Conservation (phyloP, 2,113 vertebrate species). For the Jacana jacana region DNA sequence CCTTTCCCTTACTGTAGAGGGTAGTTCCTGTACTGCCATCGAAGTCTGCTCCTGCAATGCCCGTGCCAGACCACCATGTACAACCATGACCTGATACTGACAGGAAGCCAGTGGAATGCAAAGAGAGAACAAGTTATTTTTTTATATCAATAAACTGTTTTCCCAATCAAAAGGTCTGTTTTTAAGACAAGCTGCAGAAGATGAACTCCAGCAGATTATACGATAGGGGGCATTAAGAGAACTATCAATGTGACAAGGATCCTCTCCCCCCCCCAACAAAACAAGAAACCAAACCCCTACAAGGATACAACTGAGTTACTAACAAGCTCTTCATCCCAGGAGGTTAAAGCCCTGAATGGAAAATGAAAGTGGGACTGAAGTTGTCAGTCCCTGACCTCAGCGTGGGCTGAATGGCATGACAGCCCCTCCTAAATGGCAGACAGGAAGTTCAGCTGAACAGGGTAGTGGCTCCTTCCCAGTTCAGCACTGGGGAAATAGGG, state of each 20-base stretch:
- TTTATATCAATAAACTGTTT: not conserved
- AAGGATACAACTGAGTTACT: too few species aligned
- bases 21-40: not conserved
- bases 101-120: not conserved
- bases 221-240: too few species aligned
- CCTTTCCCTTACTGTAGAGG: not conserved
- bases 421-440: not conserved
- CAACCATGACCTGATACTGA: fast-evolving
- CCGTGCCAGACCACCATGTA: fast-evolving
- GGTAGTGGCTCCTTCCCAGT: not conserved
- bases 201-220: too few species aligned
- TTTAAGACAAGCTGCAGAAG: not conserved
- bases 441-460: not conserved
- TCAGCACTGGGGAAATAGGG: too few species aligned
- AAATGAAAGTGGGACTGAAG: not conserved
- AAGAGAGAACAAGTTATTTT: not conserved
- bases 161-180: not conserved
- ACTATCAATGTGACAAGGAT: not conserved
- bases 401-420: fast-evolving
- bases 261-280: too few species aligned
- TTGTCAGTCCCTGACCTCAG: not conserved
- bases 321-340: not conserved
- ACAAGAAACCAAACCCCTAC: too few species aligned
- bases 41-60: not conserved
- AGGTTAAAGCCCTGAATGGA: not conserved